Evolutionary conservation across 2,797 vertebrate genomes (phyloP), one percentile per base, ranked within the genome.

Genomic region (Yasuhikotakia modesta): DNA sequence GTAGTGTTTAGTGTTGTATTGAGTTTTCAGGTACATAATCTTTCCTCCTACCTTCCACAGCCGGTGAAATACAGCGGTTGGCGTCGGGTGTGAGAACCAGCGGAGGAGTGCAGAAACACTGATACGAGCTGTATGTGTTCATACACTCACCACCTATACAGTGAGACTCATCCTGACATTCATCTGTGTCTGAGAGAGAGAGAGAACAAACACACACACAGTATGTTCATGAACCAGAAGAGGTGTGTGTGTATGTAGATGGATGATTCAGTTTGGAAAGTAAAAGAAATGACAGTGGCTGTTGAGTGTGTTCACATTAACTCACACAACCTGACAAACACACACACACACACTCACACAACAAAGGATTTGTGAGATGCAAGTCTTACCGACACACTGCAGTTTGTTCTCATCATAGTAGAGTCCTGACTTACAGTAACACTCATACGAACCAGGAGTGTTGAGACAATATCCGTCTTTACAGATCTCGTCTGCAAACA

Each of bases 401-500:
- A 99, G 87, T 76, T 91, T 96, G 84, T 91, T 82, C 0, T 95
- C 90, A 80, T 99, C 96, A 46, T 98, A 99, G 90, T 97, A 96
- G 53, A 95, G 94, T 74, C 97, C 97, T 10, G 94, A 92, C 85
- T 96, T 96, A 86, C 97, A 99, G 92, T 98, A 99, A 82, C 97
- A 99, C 87, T 99, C 97, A 0, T 95, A 99, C 79, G 93, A 93
- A 73, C 95, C 94, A 61, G 88, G 87, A 0, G 94, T 95, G 71
- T 99, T 93, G 88, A 93, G 86, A 88, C 97, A 99, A 92, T 92
- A 97, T 80, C 97, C 97, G 10, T 94, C 94, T 90, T 99, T 99
- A 87, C 97, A 99, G 75, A 99, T 96, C 90, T 99, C 97, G 80
- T 93, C 88, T 48, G 93, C 95, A 78, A 99, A 99, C 81, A 99